Base-by-base conservation (phyloP, 2,888 invertebrate genomes). In the Phengaris alcon region DNA sequence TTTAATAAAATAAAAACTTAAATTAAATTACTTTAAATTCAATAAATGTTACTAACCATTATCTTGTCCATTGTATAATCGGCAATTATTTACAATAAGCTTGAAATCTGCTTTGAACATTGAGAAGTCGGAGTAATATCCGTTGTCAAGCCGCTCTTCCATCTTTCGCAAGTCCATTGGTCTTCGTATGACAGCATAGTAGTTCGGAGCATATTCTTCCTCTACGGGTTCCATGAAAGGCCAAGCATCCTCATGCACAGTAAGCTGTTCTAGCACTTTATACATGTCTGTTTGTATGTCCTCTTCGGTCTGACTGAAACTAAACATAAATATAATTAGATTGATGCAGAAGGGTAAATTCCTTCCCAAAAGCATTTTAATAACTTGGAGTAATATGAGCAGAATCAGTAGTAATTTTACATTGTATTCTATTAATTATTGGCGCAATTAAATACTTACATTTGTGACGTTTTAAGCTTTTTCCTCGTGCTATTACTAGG, bases 201-300 rank as follows among this genome's bases (percentile, higher is more conserved):
- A 97, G 87, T 97, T 96, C 0, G 98, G 98, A 0, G 98, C 98
- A 86, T 97, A 97, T 84, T 97, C 97, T 85, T 98, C 98, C 83
- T 98, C 97, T 1, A 98, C 98, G 0, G 98, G 97, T 85, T 98
- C 97, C 86, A 97, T 95, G 89, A 99, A 98, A 0, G 98, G 98
- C 98, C 98, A 98, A 0, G 98, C 97, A 86, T 98, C 98, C 76
- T 97, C 96, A 86, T 98, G 98, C 82, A 96, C 96, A 84, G 97
- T 97, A 59, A 98, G 95, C 83, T 96, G 95, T 86, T 98, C 97
- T 76, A 98, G 93, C 76, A 98, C 97, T 94, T 98, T 98, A 88
- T 97, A 97, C 97, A 98, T 97, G 74, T 97, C 97, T 75, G 97
- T 97, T 86, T 97, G 96, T 76, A 97, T 94, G 83, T 97, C 97